Conservation (phyloP, 2,797 vertebrate genomes). For the Mormyrus proboscirostris region DNA sequence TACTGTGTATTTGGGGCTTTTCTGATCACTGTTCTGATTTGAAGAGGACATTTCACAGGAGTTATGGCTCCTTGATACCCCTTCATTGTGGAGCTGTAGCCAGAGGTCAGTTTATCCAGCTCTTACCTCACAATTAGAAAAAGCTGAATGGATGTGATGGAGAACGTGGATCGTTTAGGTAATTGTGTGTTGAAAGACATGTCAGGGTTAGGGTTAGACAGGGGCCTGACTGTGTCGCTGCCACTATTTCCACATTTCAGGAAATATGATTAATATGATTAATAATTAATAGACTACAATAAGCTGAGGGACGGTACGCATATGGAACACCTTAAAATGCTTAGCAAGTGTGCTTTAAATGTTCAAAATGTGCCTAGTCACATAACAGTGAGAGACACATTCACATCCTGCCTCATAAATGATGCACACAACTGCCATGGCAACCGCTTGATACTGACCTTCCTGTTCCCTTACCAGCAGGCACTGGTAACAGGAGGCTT, state of each 20-base stretch:
- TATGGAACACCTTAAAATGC: not conserved
- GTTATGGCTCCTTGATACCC: not conserved
- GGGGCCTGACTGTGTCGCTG: not conserved
- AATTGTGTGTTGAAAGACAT: not conserved
- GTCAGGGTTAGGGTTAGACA: not conserved
- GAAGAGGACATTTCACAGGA: not conserved
- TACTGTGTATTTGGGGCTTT: constrained; percentile 19
- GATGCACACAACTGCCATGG: not conserved
- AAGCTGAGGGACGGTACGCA: not conserved
- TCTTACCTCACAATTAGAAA: not conserved
- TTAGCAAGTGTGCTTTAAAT: not conserved
- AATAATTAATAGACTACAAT: not conserved
- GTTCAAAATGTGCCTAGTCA: not conserved
- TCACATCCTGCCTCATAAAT: constrained; percentile 1
- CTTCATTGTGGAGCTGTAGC: not conserved
- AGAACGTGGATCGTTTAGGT: not conserved
- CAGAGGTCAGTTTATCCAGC: not conserved
- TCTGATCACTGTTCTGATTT: constrained; percentile 24
- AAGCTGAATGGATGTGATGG: not conserved
- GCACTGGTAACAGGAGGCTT: not conserved
- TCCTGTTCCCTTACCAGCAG: not conserved
- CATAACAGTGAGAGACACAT: not conserved
- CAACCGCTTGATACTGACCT: not conserved
- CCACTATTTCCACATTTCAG: not conserved
- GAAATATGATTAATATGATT: not conserved